Evolutionary conservation across 2,888 invertebrate species (phyloP).

Genomic region (Mesorhabditis belari): DNA sequence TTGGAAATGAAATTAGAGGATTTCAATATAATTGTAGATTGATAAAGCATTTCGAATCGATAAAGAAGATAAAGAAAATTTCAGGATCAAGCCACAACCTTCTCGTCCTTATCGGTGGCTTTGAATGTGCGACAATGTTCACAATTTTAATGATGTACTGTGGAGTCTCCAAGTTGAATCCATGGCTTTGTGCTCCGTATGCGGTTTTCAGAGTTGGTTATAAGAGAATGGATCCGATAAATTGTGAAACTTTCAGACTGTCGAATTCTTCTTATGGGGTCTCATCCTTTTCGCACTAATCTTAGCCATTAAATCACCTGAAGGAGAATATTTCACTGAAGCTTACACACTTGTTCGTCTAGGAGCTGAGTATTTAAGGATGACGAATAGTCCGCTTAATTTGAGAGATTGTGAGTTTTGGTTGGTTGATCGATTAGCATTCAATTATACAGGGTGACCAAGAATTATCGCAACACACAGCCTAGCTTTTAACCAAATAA

Average conservation of each 20-base stretch:
- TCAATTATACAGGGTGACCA: too few relatives aligned
- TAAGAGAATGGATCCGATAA: not conserved
- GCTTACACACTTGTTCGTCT: not conserved
- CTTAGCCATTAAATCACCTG: not conserved
- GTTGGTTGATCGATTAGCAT: too few relatives aligned
- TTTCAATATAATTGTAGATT: too few relatives aligned
- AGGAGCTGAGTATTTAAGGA: not conserved
- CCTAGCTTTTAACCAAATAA: too few relatives aligned
- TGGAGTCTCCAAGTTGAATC: not conserved
- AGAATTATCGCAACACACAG: too few relatives aligned
- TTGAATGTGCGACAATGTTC: not conserved
- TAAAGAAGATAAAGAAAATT: too few relatives aligned
- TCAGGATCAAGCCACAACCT: not conserved
- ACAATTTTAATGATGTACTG: not conserved
- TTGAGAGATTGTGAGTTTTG: not conserved
- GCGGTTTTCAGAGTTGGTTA: not conserved
- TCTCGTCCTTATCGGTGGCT: not conserved
- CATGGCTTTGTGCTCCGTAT: not conserved
- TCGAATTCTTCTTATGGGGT: not conserved
- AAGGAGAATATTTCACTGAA: not conserved
- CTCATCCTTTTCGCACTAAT: not conserved
- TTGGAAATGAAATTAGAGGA: too few relatives aligned
- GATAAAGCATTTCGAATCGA: too few relatives aligned
- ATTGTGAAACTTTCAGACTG: not conserved
- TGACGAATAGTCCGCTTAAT: not conserved